A percentile compares a stretch with the other conserved stretches of the same genome.
Conservation (phyloP, 2,888 invertebrate species). For the Drosophila colorata region DNA sequence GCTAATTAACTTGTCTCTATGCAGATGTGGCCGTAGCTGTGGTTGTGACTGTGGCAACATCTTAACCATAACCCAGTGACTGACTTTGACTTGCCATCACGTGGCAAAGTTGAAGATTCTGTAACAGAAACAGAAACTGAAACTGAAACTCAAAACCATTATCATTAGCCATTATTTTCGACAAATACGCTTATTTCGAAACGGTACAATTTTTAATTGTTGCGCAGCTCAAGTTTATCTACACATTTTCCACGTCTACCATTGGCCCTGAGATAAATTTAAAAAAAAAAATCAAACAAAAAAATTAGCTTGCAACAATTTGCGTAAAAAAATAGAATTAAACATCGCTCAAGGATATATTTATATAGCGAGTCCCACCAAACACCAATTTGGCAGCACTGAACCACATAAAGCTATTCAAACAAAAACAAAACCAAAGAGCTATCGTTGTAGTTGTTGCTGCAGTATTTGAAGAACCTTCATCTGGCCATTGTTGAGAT, state of each 20-base stretch:
- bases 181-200: constrained; percentile 44
- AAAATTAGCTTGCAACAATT: constrained; percentile 27
- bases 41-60: constrained; percentile 36
- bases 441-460: constrained; percentile 20
- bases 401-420: constrained; percentile 15
- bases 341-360: constrained; percentile 41
- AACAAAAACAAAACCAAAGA: constrained; percentile 22
- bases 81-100: constrained; percentile 61
- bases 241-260: constrained; percentile 58
- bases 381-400: constrained; percentile 21
- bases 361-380: constrained; percentile 13
- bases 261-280: constrained; percentile 48
- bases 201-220: constrained; percentile 52
- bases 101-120: constrained; percentile 54
- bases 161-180: constrained; percentile 28
- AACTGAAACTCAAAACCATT: constrained; percentile 9
- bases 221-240: constrained; percentile 57
- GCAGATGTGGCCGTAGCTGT: constrained; percentile 15
- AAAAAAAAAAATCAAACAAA: constrained; percentile 4
- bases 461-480: constrained; percentile 42
- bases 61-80: constrained; percentile 70
- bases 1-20: constrained; percentile 69
- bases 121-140: constrained; percentile 24
- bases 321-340: constrained; percentile 24
- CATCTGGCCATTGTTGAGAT: constrained; percentile 21